These are phyloP conservation scores for Maylandia zebra DNA, from an alignment of 2,113 vertebrate genomes.

Conservation along the genomic window DNA sequence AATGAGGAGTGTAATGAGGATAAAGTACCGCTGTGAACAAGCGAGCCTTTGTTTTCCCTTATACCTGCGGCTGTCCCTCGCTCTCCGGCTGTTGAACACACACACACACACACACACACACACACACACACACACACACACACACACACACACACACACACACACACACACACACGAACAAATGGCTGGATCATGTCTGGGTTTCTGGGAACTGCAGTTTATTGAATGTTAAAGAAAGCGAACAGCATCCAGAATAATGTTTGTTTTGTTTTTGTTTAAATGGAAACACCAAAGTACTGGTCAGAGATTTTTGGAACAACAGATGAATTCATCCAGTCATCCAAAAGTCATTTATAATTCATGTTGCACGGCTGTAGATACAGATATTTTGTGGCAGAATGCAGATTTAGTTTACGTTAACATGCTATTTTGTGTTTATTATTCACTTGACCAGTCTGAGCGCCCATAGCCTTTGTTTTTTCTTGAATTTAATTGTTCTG, in stretches of 20 bases:
- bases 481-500: background rate
- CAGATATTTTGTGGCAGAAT: background rate
- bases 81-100: background rate
- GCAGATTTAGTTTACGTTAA: background rate
- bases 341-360: background rate
- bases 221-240: slow-evolving; percentile 26
- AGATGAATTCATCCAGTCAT: background rate
- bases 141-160: background rate
- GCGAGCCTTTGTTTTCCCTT: slow-evolving; percentile 58
- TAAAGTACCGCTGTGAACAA: slow-evolving; percentile 63
- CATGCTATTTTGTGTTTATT: background rate
- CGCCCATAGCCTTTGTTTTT: background rate
- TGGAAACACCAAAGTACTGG: background rate
- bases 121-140: background rate
- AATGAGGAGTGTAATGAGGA: slow-evolving; percentile 65
- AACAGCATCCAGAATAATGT: background rate
- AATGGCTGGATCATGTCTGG: slow-evolving; percentile 19
- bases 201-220: slow-evolving; percentile 44
- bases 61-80: slow-evolving; percentile 37
- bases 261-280: background rate
- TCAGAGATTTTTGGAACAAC: background rate
- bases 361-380: background rate
- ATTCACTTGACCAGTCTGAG: background rate
- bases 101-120: background rate
- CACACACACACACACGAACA: background rate